Conservation (phyloP, 2,113 vertebrate genomes). For the Ceyx melanurus region DNA sequence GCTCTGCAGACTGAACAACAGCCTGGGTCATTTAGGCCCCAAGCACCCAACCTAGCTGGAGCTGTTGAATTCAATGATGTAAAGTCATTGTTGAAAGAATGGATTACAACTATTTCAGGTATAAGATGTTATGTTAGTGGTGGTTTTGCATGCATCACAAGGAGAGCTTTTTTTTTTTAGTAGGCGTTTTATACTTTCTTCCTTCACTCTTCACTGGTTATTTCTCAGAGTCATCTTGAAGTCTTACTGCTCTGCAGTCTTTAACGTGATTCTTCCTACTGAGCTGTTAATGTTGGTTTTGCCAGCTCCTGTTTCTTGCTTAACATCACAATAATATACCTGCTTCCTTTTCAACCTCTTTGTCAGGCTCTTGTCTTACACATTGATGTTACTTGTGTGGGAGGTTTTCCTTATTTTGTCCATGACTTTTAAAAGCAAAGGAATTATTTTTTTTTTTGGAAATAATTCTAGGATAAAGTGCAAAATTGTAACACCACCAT, state of each 20-base stretch:
- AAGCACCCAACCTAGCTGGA: conserved; percentile 87
- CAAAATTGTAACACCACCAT: not conserved
- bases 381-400: not conserved
- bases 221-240: not conserved
- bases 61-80: conserved; percentile 91
- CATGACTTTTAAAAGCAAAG: not conserved
- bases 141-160: not conserved
- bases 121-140: not conserved
- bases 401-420: not conserved
- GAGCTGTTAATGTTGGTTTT: not conserved
- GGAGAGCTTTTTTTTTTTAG: not conserved
- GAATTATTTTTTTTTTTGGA: not conserved
- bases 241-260: not conserved
- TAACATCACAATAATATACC: not conserved
- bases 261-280: not conserved
- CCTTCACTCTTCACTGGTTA: not conserved
- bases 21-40: conserved; percentile 56
- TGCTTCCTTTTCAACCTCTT: not conserved
- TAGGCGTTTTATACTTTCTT: not conserved
- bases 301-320: not conserved
- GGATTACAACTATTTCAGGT: conserved; percentile 95
- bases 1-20: conserved; percentile 45
- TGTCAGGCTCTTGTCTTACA: not conserved
- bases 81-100: conserved; percentile 88
- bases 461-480: not conserved